phyloP scores from a whole-genome alignment of 2,113 vertebrate species.

The Anoura caudifer region DNA sequence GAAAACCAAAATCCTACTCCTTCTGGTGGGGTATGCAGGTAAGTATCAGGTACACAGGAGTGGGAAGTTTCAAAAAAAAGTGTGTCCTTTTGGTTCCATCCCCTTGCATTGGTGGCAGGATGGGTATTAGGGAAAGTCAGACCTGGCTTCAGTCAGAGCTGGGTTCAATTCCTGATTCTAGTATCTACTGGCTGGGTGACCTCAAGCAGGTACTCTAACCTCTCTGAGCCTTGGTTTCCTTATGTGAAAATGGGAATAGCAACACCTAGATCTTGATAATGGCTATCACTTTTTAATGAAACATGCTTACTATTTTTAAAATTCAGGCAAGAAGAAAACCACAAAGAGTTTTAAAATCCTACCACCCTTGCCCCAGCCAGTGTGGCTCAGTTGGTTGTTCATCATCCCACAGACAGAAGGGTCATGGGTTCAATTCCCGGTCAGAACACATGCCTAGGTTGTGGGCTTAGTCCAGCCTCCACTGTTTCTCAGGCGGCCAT shows the following conservation, averaged over 20 bases:
- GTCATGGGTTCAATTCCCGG: no score
- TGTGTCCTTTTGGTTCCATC: background rate
- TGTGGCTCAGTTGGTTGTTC: no score
- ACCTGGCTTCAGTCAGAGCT: background rate
- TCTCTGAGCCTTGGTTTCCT: background rate
- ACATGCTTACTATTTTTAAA: background rate
- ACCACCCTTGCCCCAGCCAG: background rate
- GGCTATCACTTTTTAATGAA: background rate
- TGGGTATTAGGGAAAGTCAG: background rate
- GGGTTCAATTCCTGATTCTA: background rate
- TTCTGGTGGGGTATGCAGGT: background rate
- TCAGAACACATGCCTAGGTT: no score
- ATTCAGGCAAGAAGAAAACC: background rate
- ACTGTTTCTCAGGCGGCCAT: background rate
- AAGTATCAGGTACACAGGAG: background rate
- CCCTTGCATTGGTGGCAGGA: background rate
- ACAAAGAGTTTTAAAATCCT: background rate
- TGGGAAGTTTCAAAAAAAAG: background rate
- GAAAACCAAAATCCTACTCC: background rate
- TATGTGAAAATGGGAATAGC: background rate
- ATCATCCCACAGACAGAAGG: no score
- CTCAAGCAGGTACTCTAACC: background rate
- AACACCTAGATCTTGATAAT: background rate
- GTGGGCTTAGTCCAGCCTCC: no score
- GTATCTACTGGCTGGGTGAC: background rate